Percentiles rank a stretch among this genome's conserved stretches.
Evolutionary conservation across 2,888 invertebrate genomes (phyloP).

Genomic region (Himalopsyche tibetana): DNA sequence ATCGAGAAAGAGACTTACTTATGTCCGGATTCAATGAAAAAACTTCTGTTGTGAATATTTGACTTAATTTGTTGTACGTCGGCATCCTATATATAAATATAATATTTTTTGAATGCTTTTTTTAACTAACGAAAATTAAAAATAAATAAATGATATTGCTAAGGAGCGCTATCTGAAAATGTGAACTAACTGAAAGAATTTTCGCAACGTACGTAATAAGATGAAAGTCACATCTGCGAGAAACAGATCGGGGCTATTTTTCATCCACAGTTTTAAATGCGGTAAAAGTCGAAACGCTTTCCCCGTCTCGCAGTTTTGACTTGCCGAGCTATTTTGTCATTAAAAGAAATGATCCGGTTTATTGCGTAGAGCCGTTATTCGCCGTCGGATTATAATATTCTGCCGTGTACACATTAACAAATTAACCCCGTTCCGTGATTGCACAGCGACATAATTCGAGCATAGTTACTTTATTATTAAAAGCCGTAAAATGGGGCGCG

Average conservation of each 20-base stretch:
- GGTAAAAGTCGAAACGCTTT: conserved; percentile 13
- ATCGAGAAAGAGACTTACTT: no score
- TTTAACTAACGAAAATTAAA: background rate
- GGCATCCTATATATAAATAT: background rate
- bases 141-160: background rate
- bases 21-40: no score
- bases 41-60: no score
- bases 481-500: conserved; percentile 44
- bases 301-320: background rate
- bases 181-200: conserved; percentile 12
- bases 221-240: conserved; percentile 31
- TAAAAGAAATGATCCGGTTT: conserved; percentile 55
- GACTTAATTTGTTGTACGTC: no score
- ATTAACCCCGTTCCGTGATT: conserved; percentile 60
- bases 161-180: background rate
- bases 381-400: conserved; percentile 46
- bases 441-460: conserved; percentile 45
- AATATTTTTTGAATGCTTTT: no score
- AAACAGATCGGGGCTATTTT: conserved; percentile 28
- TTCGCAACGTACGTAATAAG: conserved; percentile 3
- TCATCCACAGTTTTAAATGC: conserved; percentile 44
- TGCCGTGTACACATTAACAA: conserved; percentile 57
- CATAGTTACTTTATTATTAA: conserved; percentile 48
- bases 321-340: conserved; percentile 32
- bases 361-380: conserved; percentile 41